Percentiles rank a stretch among this genome's conserved stretches.
These are phyloP conservation scores for Lordiphosa stackelbergi DNA, from an alignment of 1,140 invertebrate genomes.

Conservation along the genomic window DNA sequence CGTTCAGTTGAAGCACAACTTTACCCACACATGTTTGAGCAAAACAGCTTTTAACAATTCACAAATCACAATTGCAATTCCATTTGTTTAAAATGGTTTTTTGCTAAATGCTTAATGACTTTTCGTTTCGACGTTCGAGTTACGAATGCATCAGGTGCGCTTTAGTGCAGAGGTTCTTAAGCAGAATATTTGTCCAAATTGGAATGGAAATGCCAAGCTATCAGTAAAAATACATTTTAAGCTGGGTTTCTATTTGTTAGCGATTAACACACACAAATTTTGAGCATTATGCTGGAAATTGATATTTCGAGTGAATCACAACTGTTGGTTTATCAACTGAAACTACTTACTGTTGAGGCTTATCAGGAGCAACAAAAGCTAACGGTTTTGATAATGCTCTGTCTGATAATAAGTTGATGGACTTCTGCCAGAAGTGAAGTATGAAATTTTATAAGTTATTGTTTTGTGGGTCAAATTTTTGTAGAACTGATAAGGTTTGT, in stretches of 20 bases:
- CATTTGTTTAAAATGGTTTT: neutral
- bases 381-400: conserved; percentile 1
- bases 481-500: neutral
- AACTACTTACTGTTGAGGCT: neutral
- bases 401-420: neutral
- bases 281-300: conserved; percentile 2
- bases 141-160: neutral
- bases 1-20: too few species aligned
- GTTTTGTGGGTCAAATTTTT: conserved; percentile 13
- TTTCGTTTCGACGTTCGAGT: conserved; percentile 1
- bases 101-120: conserved; percentile 2
- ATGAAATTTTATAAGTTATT: neutral
- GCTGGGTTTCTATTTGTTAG: too few species aligned
- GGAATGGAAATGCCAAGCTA: conserved; percentile 15
- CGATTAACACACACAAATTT: neutral
- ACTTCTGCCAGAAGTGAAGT: conserved; percentile 10
- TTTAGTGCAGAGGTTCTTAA: conserved; percentile 4
- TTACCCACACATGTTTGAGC: too few species aligned
- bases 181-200: conserved; percentile 1
- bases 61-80: neutral
- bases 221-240: conserved; percentile 12
- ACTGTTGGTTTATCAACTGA: neutral
- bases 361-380: conserved; percentile 16
- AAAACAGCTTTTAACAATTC: conserved; percentile 1
- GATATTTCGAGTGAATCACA: conserved; percentile 27